Percentiles rank a stretch among this genome's conserved stretches.
Conservation (phyloP, 2,888 invertebrate genomes). For the Cheiracanthium punctorium region DNA sequence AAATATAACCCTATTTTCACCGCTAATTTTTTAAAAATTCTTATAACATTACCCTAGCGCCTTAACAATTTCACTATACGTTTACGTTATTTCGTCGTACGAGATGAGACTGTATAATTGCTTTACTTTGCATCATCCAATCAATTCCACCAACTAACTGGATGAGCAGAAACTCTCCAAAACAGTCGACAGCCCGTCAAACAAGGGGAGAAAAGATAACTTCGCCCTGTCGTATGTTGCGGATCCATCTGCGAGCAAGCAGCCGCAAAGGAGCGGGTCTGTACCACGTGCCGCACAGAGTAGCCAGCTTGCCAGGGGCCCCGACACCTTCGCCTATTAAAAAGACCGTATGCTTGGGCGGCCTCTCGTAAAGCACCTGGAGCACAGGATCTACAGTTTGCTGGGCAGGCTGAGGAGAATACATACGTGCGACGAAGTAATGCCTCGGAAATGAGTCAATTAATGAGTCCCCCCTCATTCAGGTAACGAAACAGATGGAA, state of each 20-base stretch:
- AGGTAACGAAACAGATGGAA: slow-evolving; percentile 11
- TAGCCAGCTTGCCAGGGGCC: not conserved
- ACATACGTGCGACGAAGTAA: not conserved
- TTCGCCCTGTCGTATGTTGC: too few relatives aligned
- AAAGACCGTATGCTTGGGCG: slow-evolving; percentile 9
- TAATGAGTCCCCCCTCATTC: not conserved
- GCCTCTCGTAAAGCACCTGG: slow-evolving; percentile 20
- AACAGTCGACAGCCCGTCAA: too few relatives aligned
- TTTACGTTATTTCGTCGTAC: too few relatives aligned
- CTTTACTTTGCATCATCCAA: too few relatives aligned
- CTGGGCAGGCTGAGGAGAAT: not conserved
- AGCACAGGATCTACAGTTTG: slow-evolving; percentile 20
- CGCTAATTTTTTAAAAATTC: too few relatives aligned
- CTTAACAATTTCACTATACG: too few relatives aligned
- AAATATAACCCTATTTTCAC: too few relatives aligned
- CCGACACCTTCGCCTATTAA: not conserved
- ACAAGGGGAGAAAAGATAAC: too few relatives aligned
- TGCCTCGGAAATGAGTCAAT: slow-evolving; percentile 3
- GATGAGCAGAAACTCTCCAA: too few relatives aligned
- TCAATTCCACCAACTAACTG: too few relatives aligned
- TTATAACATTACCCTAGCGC: too few relatives aligned
- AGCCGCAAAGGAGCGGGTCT: not conserved
- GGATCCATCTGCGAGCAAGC: not conserved
- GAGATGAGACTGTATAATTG: too few relatives aligned
- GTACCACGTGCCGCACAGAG: not conserved